Base-by-base conservation (phyloP, 2,113 vertebrate species). In the Syngnathus scovelli region DNA sequence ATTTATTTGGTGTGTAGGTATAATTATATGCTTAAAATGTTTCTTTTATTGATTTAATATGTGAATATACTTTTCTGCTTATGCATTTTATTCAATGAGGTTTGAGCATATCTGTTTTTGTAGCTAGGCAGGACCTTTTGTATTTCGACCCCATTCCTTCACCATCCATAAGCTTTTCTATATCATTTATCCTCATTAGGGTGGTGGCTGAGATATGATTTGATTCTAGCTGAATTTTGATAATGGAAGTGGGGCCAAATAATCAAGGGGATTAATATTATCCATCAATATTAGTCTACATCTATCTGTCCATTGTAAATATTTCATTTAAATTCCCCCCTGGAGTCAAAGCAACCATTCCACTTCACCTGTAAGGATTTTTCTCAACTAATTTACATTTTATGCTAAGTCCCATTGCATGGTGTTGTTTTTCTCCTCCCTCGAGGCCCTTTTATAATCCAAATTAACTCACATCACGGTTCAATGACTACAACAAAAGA, bases 361-460 rank as follows among this genome's bases (percentile, higher is more conserved):
- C 10, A 59, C 41, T 38, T 59, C 16, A 46, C 74, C 23, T 33
- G 16, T 70, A 15, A 58, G 55, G 27, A 36, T 55, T 68, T 80
- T 60, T 18, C 65, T 77, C 67, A 21, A 52, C 2, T 8, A 52
- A 52, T 52, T 48, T 52, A 9, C 7, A 52, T 21, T 52, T 75
- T 51, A 76, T 77, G 68, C 68, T 76, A 71, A 65, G 8, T 64
- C 48, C 64, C 63, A 56, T 51, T 9, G 39, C 7, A 27, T 37
- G 39, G 11, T 36, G 3, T 62, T 62, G 38, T 43, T 41, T 66
- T 56, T 72, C 67, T 62, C 54, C 56, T 11, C 52, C 7, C 71
- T 55, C n/a, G 37, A 66, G 67, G 65, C 67, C 58, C 55, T 66
- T 78, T 75, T 64, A 64, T 66, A 61, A 80, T 80, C 64, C 18